phyloP scores from a whole-genome alignment of 2,888 invertebrate species.

The Aleiodes leptofemur region DNA sequence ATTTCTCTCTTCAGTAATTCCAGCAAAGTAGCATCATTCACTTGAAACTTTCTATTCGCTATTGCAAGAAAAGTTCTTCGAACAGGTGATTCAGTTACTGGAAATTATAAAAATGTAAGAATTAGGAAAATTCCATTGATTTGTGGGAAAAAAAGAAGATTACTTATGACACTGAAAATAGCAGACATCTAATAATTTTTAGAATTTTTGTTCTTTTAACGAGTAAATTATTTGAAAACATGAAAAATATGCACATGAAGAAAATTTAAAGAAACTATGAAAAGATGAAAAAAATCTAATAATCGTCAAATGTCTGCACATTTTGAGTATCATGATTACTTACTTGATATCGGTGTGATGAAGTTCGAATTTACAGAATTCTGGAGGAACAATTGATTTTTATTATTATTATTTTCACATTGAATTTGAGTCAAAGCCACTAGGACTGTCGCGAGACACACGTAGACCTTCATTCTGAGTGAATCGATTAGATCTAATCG shows the following conservation, averaged over 20 bases:
- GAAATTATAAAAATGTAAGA: conserved; percentile 5
- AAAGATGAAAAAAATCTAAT: not conserved
- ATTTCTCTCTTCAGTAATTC: conserved; percentile 60
- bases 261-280: too few species aligned
- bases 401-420: not conserved
- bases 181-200: too few species aligned
- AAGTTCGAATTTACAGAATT: not conserved
- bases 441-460: not conserved
- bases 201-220: too few species aligned
- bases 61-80: conserved; percentile 48
- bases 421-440: not conserved
- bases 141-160: not conserved
- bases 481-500: not conserved
- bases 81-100: conserved; percentile 42
- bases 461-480: not conserved
- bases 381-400: not conserved
- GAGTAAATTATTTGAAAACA: too few species aligned
- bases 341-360: conserved; percentile 14
- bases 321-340: not conserved
- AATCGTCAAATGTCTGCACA: not conserved
- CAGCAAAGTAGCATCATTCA: conserved; percentile 59
- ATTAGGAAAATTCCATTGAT: not conserved
- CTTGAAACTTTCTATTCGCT: conserved; percentile 48
- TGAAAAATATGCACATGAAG: too few species aligned
- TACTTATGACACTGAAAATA: not conserved